A percentile compares a stretch with the other conserved stretches of the same genome.
Evolutionary conservation across 1,140 invertebrate genomes (phyloP).

Genomic region (Ips nitidus): DNA sequence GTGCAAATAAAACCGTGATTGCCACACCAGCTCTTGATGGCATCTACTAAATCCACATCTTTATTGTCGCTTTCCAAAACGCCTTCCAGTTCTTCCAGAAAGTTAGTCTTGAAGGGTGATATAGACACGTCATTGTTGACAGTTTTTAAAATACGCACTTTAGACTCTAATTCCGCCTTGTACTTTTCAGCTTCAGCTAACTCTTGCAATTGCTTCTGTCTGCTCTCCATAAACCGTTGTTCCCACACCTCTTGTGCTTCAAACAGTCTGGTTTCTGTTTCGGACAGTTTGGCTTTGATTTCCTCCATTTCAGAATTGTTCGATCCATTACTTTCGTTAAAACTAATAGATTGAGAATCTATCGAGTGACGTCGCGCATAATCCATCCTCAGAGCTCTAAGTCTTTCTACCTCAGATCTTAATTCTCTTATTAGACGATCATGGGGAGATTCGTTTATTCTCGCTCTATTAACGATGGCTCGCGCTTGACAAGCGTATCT

Average conservation of each 20-base stretch:
- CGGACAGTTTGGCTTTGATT: constrained; percentile 59
- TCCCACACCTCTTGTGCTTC: constrained; percentile 61
- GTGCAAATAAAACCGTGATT: constrained; percentile 37
- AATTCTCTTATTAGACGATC: constrained; percentile 64
- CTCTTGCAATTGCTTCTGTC: constrained; percentile 49
- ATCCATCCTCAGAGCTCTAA: constrained; percentile 60
- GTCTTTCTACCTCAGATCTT: constrained; percentile 67
- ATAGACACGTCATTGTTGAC: constrained; percentile 49
- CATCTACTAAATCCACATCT: constrained; percentile 29
- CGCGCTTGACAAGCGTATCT: constrained; percentile 86
- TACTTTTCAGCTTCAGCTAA: constrained; percentile 62
- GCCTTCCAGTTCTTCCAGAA: constrained; percentile 57
- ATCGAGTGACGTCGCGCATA: constrained; percentile 54
- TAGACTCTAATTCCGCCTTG: constrained; percentile 58
- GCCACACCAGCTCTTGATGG: constrained; percentile 39
- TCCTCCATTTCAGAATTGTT: constrained; percentile 53
- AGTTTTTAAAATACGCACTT: constrained; percentile 47
- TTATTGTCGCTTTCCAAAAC: constrained; percentile 49
- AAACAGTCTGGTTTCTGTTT: constrained; percentile 61
- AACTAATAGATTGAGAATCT: constrained; percentile 46
- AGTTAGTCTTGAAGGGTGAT: constrained; percentile 57
- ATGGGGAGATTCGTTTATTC: constrained; percentile 78
- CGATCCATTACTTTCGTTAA: constrained; percentile 50
- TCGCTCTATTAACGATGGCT: constrained; percentile 80
- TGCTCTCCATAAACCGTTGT: constrained; percentile 53